These are phyloP conservation scores for Dunckerocampus dactyliophorus DNA, from an alignment of 2,113 vertebrate species.

Conservation along the genomic window DNA sequence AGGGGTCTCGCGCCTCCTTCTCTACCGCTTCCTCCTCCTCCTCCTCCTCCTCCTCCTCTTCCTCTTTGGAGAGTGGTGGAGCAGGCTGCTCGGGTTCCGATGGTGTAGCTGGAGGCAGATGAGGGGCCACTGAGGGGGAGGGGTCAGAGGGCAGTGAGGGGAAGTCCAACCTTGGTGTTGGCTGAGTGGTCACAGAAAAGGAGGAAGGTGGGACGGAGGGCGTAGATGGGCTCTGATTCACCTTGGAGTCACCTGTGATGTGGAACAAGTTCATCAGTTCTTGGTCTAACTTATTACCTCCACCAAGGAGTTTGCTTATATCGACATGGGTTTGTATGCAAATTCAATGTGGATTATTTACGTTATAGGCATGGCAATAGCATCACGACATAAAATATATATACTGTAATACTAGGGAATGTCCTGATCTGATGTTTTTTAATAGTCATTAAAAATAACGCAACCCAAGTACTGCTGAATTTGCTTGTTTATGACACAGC, in stretches of 20 bases:
- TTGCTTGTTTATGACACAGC: too few relatives aligned
- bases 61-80: conserved; percentile 76
- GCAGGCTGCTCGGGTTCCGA: conserved; percentile 63
- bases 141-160: not conserved
- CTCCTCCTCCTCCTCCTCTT: conserved; percentile 79
- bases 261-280: too few relatives aligned
- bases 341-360: not conserved
- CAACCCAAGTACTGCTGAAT: too few relatives aligned
- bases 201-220: conserved; percentile 14
- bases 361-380: too few relatives aligned
- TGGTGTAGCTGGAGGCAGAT: conserved; percentile 21
- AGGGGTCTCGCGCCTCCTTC: conserved; percentile 51
- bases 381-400: too few relatives aligned
- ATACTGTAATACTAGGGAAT: too few relatives aligned
- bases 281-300: not conserved
- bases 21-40: conserved; percentile 44
- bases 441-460: too few relatives aligned
- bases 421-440: too few relatives aligned
- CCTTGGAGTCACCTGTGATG: conserved; percentile 67
- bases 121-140: conserved; percentile 7
- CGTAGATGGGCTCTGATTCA: conserved; percentile 47
- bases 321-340: too few relatives aligned
- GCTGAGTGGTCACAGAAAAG: conserved; percentile 80
- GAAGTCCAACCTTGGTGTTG: conserved; percentile 72
- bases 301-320: not conserved